Conservation (phyloP, 2,797 vertebrate genomes). For the Tapera naevia region DNA sequence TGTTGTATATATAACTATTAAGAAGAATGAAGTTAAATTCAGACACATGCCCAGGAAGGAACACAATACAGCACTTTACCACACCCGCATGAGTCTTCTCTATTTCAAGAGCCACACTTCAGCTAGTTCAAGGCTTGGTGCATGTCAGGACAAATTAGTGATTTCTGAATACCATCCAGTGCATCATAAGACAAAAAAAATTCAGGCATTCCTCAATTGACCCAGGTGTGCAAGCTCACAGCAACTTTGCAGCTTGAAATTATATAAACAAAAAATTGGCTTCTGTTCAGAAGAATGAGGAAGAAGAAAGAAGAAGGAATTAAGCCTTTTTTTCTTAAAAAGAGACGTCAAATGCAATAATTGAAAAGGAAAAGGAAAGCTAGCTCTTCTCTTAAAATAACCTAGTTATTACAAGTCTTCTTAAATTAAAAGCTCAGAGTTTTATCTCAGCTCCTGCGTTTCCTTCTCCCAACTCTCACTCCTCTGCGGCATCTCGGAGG, state of each 20-base stretch:
- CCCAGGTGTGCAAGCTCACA: background rate
- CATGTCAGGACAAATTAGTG: background rate
- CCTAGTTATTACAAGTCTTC: background rate
- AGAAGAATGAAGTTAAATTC: background rate
- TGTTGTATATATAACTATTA: background rate
- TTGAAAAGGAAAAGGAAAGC: constrained; percentile 19
- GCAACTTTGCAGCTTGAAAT: background rate
- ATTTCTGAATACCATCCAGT: background rate
- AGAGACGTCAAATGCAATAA: constrained; percentile 6
- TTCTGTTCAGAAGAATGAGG: background rate
- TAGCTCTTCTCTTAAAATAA: background rate
- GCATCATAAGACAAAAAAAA: background rate
- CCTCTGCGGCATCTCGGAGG: background rate
- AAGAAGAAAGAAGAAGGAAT: background rate
- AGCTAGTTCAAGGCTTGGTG: background rate
- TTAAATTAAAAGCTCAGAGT: background rate
- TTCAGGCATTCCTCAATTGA: background rate
- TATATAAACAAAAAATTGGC: background rate
- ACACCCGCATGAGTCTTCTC: background rate
- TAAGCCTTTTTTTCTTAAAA: background rate
- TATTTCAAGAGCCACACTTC: background rate
- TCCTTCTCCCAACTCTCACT: background rate
- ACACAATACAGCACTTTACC: background rate
- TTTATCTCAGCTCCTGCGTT: background rate
- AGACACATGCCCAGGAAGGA: background rate